Percentiles rank a stretch among this genome's conserved stretches.
Evolutionary conservation across 2,888 invertebrate genomes (phyloP).

Genomic region (Nomada fabriciana): DNA sequence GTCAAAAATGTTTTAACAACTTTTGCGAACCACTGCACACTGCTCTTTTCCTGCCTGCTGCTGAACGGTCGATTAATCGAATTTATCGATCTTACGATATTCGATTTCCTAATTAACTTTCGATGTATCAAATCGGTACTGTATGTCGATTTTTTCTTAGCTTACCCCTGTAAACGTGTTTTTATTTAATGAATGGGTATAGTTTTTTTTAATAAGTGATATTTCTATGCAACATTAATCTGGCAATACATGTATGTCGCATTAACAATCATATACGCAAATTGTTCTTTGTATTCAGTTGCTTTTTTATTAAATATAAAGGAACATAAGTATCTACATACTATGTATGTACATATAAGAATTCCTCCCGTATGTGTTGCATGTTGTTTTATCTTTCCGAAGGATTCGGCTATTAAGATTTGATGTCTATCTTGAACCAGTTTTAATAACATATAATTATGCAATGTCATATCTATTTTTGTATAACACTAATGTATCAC

Average conservation of each 20-base stretch:
- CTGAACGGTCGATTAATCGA: constrained; percentile 53
- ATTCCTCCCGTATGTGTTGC: too few species aligned
- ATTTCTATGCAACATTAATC: not conserved
- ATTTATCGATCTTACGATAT: constrained; percentile 46
- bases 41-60: constrained; percentile 37
- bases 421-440: too few species aligned
- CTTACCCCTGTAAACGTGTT: not conserved
- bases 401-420: too few species aligned
- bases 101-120: constrained; percentile 32
- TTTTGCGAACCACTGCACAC: constrained; percentile 48
- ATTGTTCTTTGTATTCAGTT: too few species aligned
- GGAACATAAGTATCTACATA: too few species aligned
- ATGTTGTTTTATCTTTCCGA: too few species aligned
- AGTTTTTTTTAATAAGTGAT: not conserved
- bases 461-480: too few species aligned
- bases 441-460: too few species aligned
- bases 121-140: constrained; percentile 51
- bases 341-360: too few species aligned
- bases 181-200: constrained; percentile 1
- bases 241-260: not conserved
- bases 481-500: too few species aligned
- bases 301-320: too few species aligned
- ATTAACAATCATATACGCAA: not conserved
- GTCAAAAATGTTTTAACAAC: constrained; percentile 39
- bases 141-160: constrained; percentile 40